phyloP scores from a whole-genome alignment of 2,113 vertebrate genomes.

The Nycticryphes semicollaris region DNA sequence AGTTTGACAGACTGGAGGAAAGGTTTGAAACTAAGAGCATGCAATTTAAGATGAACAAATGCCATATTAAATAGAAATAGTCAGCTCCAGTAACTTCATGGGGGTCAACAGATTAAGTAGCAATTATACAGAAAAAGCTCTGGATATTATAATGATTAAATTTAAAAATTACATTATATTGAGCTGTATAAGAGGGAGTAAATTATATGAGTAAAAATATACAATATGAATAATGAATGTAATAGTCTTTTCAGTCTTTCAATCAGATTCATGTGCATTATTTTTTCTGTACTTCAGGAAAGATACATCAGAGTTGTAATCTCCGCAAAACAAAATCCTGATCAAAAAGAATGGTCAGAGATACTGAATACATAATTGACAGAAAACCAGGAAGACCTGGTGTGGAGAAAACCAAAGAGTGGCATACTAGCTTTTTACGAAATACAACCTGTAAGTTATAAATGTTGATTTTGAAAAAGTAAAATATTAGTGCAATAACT shows the following conservation, averaged over 20 bases:
- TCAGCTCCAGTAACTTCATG: background rate
- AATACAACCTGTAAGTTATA: background rate
- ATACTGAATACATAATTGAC: background rate
- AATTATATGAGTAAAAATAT: background rate
- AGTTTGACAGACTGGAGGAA: background rate
- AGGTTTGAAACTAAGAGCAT: background rate
- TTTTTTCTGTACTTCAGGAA: background rate
- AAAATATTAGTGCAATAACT: background rate
- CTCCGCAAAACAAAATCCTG: background rate
- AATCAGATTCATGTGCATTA: background rate
- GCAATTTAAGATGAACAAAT: background rate
- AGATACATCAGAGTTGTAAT: background rate
- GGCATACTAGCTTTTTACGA: background rate
- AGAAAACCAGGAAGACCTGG: background rate
- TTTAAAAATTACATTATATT: background rate
- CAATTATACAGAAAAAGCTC: background rate
- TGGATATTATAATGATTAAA: background rate
- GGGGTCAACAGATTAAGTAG: background rate
- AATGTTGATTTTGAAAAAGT: background rate
- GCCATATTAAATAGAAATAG: background rate
- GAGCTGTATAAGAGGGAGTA: background rate
- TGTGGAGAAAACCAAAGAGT: background rate
- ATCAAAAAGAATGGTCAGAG: background rate
- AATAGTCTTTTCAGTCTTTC: background rate
- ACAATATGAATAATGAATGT: background rate